Evolutionary conservation across 2,888 invertebrate species (phyloP), one percentile per base, ranked within the genome.

Genomic region (Pyrrhosoma nymphula): DNA sequence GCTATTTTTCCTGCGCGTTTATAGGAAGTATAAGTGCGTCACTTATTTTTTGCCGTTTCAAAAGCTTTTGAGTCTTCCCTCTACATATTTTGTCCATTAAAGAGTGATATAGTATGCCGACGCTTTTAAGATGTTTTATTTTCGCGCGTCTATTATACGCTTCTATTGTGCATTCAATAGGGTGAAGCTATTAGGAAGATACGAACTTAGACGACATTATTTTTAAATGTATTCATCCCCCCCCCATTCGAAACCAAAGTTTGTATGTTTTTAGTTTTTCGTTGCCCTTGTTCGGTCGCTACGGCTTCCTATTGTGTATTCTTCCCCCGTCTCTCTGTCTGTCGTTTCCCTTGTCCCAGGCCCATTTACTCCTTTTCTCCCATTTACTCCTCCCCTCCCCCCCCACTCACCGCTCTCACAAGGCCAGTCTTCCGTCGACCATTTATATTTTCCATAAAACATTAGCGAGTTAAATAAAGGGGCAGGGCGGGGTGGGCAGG

Each of bases 391-490:
- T 12, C n/a, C n/a, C n/a, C n/a, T n/a, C n/a, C n/a, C n/a, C n/a
- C n/a, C n/a, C n/a, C n/a, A n/a, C n/a, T n/a, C n/a, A n/a, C n/a
- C 30, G 14, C 47, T 26, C 89, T n/a, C 56, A 14, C 89, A 55
- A 2, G 4, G 47, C 26, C 56, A n/a, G 20, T 39, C 55, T n/a
- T n/a, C 26, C 12, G 8, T 18, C 55, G 26, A 56, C 23, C 55
- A 14, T 93, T 93, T 91, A 91, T 35, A 20, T 56, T 91, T 93
- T 93, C n/a, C 75, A n/a, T 47, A 47, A 69, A 93, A 93, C 69
- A 75, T 75, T 69, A 69, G 63, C 93, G 69, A 93, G 69, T 26
- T 26, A n/a, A 93, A 69, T 93, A 75, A 39, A 93, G 47, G 69
- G 93, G 23, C 1, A 60, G 69, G 69, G 26, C 20, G 26, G 26